Conservation (phyloP, 2,113 vertebrate genomes). For the Diadophis punctatus region DNA sequence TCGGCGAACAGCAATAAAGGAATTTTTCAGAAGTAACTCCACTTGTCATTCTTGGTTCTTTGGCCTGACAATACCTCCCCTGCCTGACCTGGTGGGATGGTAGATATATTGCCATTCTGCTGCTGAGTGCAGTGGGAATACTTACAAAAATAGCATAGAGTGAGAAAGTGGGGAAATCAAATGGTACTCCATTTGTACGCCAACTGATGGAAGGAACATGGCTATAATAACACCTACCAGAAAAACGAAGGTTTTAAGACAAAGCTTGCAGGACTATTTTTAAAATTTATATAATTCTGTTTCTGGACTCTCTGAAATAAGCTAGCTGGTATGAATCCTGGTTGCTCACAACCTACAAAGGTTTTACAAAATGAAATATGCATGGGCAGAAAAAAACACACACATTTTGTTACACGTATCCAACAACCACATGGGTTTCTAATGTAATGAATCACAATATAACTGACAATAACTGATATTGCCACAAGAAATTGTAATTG, state of each 20-base stretch:
- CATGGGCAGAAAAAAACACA: not conserved
- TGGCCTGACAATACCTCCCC: not conserved
- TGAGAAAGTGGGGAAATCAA: constrained; percentile 27
- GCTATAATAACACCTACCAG: constrained; percentile 6
- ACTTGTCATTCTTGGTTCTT: not conserved
- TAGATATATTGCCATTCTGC: not conserved
- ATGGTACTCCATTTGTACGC: not conserved
- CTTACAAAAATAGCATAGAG: constrained; percentile 39
- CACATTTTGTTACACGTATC: not conserved
- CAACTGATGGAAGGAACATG: constrained; percentile 19
- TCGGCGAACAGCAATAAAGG: not conserved
- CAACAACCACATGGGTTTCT: not conserved
- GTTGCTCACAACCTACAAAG: not conserved
- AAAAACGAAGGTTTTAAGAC: constrained; percentile 14
- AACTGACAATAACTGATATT: constrained; percentile 15
- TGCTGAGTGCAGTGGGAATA: constrained; percentile 14
- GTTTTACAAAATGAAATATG: constrained; percentile 26
- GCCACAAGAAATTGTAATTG: constrained; percentile 2
- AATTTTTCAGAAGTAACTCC: not conserved
- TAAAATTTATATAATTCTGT: constrained; percentile 18
- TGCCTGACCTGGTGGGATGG: not conserved
- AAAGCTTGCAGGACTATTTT: constrained; percentile 1
- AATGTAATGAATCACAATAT: constrained; percentile 11
- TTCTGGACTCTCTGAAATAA: not conserved
- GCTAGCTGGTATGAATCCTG: constrained; percentile 23